Evolutionary conservation across 2,888 invertebrate species (phyloP).

Genomic region (Nomada goodeniana): DNA sequence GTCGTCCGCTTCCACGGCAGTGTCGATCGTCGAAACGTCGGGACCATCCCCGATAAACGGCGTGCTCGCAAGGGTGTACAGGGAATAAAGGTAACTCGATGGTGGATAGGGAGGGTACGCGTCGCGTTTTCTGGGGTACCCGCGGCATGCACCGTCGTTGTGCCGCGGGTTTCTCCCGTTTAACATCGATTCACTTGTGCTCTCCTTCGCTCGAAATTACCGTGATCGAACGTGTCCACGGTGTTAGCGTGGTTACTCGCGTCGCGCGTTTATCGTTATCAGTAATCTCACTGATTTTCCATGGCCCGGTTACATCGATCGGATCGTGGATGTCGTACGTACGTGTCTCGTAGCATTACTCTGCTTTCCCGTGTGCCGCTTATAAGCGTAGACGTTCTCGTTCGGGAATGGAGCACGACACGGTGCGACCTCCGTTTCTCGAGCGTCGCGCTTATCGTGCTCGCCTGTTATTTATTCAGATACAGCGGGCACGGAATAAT

Average conservation of each 20-base stretch:
- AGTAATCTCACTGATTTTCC: no score
- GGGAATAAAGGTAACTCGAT: slow-evolving; percentile 40
- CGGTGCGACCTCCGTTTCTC: no score
- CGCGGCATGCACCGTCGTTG: background rate
- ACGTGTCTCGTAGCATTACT: no score
- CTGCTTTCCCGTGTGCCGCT: no score
- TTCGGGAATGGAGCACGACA: background rate
- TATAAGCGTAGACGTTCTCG: background rate
- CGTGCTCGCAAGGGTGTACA: background rate
- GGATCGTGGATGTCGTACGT: no score
- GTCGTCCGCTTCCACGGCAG: background rate
- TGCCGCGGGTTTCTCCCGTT: background rate
- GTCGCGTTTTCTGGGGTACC: background rate
- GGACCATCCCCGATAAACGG: slow-evolving; percentile 15
- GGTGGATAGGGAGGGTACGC: background rate
- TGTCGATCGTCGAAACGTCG: background rate
- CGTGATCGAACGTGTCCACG: background rate
- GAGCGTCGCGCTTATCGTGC: background rate
- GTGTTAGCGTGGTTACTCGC: background rate
- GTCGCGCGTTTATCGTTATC: no score
- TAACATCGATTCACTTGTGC: no score
- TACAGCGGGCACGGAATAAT: background rate
- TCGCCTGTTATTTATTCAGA: slow-evolving; percentile 5
- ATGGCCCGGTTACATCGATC: no score
- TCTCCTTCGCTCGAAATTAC: background rate